Evolutionary conservation across 2,888 invertebrate species (phyloP).

Genomic region (Octonoba sinensis): DNA sequence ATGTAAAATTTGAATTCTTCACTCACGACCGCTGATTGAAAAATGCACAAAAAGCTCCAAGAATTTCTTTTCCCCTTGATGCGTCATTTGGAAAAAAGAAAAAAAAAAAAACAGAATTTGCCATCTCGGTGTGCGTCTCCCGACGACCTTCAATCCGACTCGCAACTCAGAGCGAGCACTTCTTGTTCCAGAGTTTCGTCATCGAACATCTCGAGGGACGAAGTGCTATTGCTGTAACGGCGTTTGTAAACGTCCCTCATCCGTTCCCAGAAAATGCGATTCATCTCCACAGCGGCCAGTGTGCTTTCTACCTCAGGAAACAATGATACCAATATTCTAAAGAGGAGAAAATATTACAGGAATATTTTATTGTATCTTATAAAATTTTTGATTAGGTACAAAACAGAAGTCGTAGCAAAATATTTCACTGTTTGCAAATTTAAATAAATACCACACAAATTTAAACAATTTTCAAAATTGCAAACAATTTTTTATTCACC

Average conservation of each 20-base stretch:
- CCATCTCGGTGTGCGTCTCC: too few species aligned
- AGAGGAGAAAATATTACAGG: neutral
- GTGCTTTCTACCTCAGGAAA: conserved; percentile 74
- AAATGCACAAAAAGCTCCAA: neutral
- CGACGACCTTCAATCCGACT: conserved; percentile 20
- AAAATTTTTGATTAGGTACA: neutral
- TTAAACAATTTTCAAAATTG: too few species aligned
- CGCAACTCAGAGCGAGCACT: conserved; percentile 63
- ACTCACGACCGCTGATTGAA: too few species aligned
- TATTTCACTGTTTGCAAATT: too few species aligned
- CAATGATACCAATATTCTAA: conserved; percentile 75
- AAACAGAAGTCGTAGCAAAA: neutral
- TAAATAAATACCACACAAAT: too few species aligned
- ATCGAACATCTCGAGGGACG: conserved; percentile 65
- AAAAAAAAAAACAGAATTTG: too few species aligned
- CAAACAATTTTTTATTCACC: too few species aligned
- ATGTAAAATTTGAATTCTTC: too few species aligned
- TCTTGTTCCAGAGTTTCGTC: conserved; percentile 66
- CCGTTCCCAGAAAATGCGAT: conserved; percentile 76
- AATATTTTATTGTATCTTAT: neutral
- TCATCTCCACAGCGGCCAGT: conserved; percentile 74
- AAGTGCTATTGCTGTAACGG: conserved; percentile 62
- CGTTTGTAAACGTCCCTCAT: conserved; percentile 70
- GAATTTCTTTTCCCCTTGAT: too few species aligned
- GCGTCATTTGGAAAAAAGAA: too few species aligned